Evolutionary conservation across 2,113 vertebrate genomes (phyloP).

Genomic region (Clarias magur): DNA sequence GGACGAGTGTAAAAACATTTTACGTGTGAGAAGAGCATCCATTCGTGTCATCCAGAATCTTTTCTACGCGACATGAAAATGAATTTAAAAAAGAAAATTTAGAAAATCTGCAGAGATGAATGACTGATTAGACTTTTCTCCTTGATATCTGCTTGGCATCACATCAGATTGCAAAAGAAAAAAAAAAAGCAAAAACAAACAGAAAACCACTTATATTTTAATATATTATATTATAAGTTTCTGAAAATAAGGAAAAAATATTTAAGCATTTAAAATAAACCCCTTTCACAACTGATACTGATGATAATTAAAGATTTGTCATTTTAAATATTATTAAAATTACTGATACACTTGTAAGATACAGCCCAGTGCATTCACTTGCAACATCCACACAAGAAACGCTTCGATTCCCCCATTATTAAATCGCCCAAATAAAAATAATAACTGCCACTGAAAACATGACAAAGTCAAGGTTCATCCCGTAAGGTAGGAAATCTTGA

Average conservation of each 20-base stretch:
- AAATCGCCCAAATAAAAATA: slow-evolving; percentile 21
- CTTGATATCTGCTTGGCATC: background rate
- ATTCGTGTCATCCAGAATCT: background rate
- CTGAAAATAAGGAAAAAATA: slow-evolving; percentile 27
- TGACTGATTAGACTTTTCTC: background rate
- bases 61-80: background rate
- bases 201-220: background rate
- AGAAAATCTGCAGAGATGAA: background rate
- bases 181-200: background rate
- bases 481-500: slow-evolving; percentile 30
- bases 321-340: slow-evolving; percentile 22
- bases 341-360: slow-evolving; percentile 15
- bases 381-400: background rate
- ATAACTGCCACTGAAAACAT: slow-evolving; percentile 35
- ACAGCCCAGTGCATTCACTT: background rate
- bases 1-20: background rate
- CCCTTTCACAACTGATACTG: background rate
- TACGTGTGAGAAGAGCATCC: background rate
- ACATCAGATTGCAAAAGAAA: background rate
- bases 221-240: too few relatives aligned
- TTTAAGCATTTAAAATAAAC: slow-evolving; percentile 41
- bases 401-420: background rate
- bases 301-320: background rate
- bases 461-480: slow-evolving; percentile 27
- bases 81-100: background rate